Conservation (phyloP, 2,888 invertebrate genomes). For the Temnothorax unifasciatus region DNA sequence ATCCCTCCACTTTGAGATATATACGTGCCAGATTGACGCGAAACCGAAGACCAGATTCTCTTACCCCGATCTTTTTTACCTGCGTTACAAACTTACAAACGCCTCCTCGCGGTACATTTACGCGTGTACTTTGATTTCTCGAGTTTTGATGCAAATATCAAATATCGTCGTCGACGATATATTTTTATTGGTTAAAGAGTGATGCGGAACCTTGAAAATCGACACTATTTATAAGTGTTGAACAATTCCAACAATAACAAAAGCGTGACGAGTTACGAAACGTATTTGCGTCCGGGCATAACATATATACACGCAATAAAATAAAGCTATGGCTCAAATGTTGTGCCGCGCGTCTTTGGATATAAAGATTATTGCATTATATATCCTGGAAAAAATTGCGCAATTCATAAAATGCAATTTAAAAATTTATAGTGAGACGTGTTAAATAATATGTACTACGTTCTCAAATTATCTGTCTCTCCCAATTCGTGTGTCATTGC, state of each 20-base stretch:
- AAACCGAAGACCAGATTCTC: slow-evolving; percentile 59
- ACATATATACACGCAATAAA: neutral
- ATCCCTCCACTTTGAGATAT: slow-evolving; percentile 59
- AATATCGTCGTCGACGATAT: neutral
- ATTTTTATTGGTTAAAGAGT: slow-evolving; percentile 2
- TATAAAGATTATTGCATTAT: neutral
- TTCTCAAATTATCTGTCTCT: slow-evolving; percentile 18
- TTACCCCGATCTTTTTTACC: slow-evolving; percentile 21
- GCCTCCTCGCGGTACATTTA: neutral
- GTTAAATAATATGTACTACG: neutral
- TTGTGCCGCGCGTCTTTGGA: neutral
- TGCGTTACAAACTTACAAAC: slow-evolving; percentile 6
- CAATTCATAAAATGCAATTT: neutral
- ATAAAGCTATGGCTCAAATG: neutral
- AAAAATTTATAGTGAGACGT: neutral
- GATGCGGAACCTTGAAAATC: neutral
- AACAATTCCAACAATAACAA: slow-evolving; percentile 13
- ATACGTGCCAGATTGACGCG: slow-evolving; percentile 57
- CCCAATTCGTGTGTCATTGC: neutral
- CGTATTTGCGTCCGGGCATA: neutral
- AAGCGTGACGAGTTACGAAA: neutral
- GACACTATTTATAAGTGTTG: slow-evolving; percentile 13
- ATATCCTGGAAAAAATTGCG: neutral
- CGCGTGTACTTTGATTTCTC: slow-evolving; percentile 17
- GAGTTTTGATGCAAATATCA: neutral